Conservation (phyloP, 2,888 invertebrate species). For the Brachycybe producta region DNA sequence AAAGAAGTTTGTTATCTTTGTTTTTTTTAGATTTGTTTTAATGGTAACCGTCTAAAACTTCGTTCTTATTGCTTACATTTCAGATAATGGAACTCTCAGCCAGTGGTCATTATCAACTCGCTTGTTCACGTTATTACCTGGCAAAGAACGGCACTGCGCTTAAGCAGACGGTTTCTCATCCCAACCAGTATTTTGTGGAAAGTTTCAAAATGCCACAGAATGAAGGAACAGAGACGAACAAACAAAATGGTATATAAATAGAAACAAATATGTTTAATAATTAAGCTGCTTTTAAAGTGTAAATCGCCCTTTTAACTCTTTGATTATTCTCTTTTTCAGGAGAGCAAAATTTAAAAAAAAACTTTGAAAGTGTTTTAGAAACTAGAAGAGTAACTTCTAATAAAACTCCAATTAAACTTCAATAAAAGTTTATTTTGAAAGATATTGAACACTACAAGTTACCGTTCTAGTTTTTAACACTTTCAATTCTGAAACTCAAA, state of each 20-base stretch:
- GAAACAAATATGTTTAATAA: too few relatives aligned
- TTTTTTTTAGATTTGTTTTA: slow-evolving; percentile 22
- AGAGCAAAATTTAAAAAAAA: not conserved
- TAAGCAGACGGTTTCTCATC: slow-evolving; percentile 68
- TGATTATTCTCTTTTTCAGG: not conserved
- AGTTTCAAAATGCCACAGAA: slow-evolving; percentile 2
- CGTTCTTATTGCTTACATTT: slow-evolving; percentile 9
- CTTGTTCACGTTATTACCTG: slow-evolving; percentile 72
- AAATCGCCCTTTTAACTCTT: not conserved
- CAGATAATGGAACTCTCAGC: slow-evolving; percentile 51
- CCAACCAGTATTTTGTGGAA: slow-evolving; percentile 81
- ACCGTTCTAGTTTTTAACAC: too few relatives aligned
- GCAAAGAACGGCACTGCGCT: slow-evolving; percentile 27
- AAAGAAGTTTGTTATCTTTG: slow-evolving; percentile 8
- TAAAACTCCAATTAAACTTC: too few relatives aligned
- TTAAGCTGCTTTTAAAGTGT: too few relatives aligned
- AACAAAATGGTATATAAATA: too few relatives aligned
- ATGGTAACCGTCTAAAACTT: not conserved
- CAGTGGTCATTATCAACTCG: slow-evolving; percentile 71
- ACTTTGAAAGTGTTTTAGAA: too few relatives aligned
- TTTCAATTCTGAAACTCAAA: too few relatives aligned
- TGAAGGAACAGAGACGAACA: not conserved
- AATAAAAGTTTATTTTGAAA: too few relatives aligned
- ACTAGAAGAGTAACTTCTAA: too few relatives aligned
- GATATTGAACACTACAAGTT: too few relatives aligned